Evolutionary conservation across 2,797 vertebrate genomes (phyloP).

Genomic region (Pseudopleuronectes americanus): DNA sequence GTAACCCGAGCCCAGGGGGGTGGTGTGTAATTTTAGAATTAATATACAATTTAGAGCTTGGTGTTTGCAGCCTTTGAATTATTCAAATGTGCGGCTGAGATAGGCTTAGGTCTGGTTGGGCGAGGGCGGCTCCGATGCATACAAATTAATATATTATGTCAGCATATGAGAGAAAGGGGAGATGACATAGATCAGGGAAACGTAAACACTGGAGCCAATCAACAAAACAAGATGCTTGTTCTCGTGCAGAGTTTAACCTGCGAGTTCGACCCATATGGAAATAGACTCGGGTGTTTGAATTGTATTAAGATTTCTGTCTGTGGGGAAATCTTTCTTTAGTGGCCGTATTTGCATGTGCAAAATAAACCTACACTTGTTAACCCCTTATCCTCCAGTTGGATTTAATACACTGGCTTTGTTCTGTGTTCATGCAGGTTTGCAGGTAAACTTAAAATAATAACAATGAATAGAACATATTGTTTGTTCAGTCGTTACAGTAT

Average conservation of each 20-base stretch:
- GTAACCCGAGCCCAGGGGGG: constrained; percentile 65
- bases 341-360: not conserved
- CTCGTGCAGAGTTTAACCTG: constrained; percentile 50
- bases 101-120: constrained; percentile 53
- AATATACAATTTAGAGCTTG: constrained; percentile 81
- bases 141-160: constrained; percentile 75
- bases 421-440: not conserved
- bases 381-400: not conserved
- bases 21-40: constrained; percentile 79
- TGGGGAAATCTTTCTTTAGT: constrained; percentile 25
- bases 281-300: constrained; percentile 1
- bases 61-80: constrained; percentile 78
- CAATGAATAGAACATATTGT: not conserved
- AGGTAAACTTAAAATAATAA: not conserved
- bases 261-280: constrained; percentile 25
- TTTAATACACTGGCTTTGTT: not conserved
- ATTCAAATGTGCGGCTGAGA: constrained; percentile 71
- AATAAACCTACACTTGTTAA: not conserved
- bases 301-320: constrained; percentile 18
- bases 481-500: no score
- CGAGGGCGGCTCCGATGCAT: constrained; percentile 57
- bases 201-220: constrained; percentile 61
- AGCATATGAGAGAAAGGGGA: constrained; percentile 54
- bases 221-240: constrained; percentile 67
- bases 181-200: constrained; percentile 60